Base-by-base conservation (phyloP, 1,140 invertebrate genomes). In the Drosophila orena region DNA sequence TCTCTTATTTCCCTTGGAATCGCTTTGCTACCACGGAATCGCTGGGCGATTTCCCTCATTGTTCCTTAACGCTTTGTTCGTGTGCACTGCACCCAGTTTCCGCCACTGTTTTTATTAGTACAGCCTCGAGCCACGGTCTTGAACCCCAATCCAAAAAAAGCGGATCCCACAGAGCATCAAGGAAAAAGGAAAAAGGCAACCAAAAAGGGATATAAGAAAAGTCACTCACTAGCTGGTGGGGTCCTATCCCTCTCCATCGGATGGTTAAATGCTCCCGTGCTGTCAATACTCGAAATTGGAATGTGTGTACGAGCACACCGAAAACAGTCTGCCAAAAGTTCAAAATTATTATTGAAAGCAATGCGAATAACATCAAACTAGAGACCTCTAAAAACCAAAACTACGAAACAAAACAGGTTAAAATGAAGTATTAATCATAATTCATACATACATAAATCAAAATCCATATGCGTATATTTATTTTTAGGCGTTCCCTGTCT, bases 31-130 rank as follows among this genome's bases (percentile, higher is more conserved):
- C 68, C 64, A 70, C 46, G 65, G 64, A 86, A 85, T 86, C 77
- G 81, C 61, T 75, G 77, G 86, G 78, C 75, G 83, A 88, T 62
- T 69, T 61, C 57, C 57, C 68, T 77, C 69, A 77, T 65, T 53
- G 50, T 35, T 46, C 44, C 47, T 71, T 20, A 38, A 76, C 20
- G 54, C 72, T 76, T 77, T 77, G 80, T 84, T 61, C 70, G 75
- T 58, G 70, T 71, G 76, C 80, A 70, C 43, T 76, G 80, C 80
- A 77, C 55, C 62, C 61, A 76, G 80, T 84, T 84, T 84, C 76
- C 80, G 71, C 69, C 77, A 77, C 71, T 71, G 76, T 84, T 86
- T 83, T 81, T 86, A 81, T 86, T 88, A 88, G 81, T 78, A 75
- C 79, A 71, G 83, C 81, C 81, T 86, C 78, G 54, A 71, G 73